These are phyloP conservation scores for Adelosebastes latens DNA, from an alignment of 2,797 vertebrate species.

Conservation along the genomic window DNA sequence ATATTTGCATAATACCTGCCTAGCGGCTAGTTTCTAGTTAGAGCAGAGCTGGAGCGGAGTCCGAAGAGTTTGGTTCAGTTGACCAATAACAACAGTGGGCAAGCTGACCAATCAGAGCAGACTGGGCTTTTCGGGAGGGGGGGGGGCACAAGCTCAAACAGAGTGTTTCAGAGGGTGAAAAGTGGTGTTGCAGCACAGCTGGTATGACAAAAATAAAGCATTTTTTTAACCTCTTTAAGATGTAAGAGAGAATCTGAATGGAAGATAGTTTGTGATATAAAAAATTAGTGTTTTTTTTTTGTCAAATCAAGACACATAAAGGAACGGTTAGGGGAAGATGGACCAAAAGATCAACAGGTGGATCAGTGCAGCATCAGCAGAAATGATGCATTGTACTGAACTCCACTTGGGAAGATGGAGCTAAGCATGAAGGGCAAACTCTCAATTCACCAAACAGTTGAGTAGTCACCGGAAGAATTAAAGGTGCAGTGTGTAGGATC, in stretches of 20 bases:
- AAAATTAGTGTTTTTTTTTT: fast-evolving
- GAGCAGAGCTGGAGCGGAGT: no score
- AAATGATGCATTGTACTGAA: not conserved
- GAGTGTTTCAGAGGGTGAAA: no score
- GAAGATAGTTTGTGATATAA: not conserved
- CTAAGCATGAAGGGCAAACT: not conserved
- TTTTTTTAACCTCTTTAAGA: not conserved
- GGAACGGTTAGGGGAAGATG: not conserved
- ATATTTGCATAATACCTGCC: no score
- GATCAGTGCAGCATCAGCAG: not conserved
- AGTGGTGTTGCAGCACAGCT: no score
- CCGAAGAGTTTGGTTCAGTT: no score
- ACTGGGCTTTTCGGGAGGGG: no score
- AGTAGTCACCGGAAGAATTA: not conserved
- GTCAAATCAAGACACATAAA: no score
- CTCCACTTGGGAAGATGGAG: not conserved
- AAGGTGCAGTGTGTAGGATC: no score
- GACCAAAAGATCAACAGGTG: not conserved
- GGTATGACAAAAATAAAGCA: fast-evolving
- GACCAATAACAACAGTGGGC: no score
- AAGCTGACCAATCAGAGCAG: no score
- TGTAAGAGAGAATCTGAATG: not conserved
- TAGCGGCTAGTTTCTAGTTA: no score
- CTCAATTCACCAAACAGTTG: not conserved
- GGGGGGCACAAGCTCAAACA: no score